These are phyloP conservation scores for Punctoribates punctum DNA, from an alignment of 2,888 invertebrate genomes.

Conservation along the genomic window DNA sequence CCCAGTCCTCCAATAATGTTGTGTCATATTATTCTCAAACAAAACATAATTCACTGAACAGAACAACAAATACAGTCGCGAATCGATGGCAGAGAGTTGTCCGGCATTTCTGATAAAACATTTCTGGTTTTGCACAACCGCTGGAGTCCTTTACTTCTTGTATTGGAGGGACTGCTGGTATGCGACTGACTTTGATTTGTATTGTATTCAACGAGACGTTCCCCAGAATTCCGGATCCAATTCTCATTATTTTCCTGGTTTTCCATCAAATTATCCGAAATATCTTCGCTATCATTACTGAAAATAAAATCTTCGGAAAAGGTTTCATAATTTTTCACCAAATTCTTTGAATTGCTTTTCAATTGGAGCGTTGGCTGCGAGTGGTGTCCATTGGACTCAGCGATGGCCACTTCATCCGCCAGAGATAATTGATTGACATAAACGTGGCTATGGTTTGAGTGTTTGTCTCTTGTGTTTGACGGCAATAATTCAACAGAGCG, in stretches of 20 bases:
- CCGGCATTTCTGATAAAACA: background rate
- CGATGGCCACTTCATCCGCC: conserved; percentile 28
- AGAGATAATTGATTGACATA: conserved; percentile 37
- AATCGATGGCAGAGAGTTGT: conserved; percentile 27
- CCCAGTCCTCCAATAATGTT: background rate
- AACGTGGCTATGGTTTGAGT: background rate
- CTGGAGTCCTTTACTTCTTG: background rate
- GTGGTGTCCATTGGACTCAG: background rate
- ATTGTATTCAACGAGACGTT: background rate
- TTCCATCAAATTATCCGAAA: background rate
- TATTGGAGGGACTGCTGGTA: background rate
- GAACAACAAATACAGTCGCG: conserved; percentile 21
- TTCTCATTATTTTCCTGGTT: background rate
- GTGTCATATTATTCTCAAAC: background rate
- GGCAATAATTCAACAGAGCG: conserved; percentile 4
- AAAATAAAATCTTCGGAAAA: background rate
- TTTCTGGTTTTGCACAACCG: background rate
- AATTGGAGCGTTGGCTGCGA: background rate
- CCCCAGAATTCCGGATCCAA: background rate
- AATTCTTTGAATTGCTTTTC: background rate
- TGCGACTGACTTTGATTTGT: background rate
- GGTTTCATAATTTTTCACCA: background rate
- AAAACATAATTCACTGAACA: conserved; percentile 24
- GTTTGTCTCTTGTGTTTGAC: background rate
- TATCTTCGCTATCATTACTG: background rate